These are phyloP conservation scores for Acleris cristana DNA, from an alignment of 2,888 invertebrate genomes.

Conservation along the genomic window DNA sequence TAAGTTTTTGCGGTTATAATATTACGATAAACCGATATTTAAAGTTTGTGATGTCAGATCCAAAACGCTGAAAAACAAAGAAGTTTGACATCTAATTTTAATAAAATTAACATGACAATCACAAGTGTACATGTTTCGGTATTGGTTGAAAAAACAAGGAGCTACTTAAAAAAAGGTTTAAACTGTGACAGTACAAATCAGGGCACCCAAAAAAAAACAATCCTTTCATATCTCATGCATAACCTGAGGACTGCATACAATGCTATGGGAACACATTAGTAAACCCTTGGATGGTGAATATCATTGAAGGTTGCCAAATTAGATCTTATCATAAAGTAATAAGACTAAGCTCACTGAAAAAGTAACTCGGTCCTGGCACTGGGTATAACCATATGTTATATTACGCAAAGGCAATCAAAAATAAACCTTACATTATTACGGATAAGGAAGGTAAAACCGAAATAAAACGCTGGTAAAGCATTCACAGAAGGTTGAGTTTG, in stretches of 20 bases:
- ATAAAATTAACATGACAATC: slow-evolving; percentile 32
- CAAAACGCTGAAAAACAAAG: neutral
- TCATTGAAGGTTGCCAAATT: slow-evolving; percentile 37
- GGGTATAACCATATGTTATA: neutral
- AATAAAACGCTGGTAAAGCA: slow-evolving; percentile 41
- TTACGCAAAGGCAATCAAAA: neutral
- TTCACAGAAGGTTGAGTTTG: slow-evolving; percentile 49
- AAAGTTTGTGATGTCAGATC: no score
- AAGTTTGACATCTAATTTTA: slow-evolving; percentile 15
- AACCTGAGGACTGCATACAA: slow-evolving; percentile 56
- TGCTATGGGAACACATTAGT: slow-evolving; percentile 54
- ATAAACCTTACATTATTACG: neutral
- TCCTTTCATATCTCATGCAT: slow-evolving; percentile 43
- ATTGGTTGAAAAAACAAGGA: slow-evolving; percentile 31
- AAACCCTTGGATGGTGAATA: slow-evolving; percentile 30
- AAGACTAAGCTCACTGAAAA: slow-evolving; percentile 8
- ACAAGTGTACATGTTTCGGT: slow-evolving; percentile 6
- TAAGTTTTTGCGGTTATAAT: no score
- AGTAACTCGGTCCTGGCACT: slow-evolving; percentile 20
- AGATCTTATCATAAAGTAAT: slow-evolving; percentile 22
- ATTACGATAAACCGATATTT: no score
- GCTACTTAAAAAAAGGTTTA: slow-evolving; percentile 47
- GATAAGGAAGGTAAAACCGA: slow-evolving; percentile 16
- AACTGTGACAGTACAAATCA: slow-evolving; percentile 50
- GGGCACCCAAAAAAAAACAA: slow-evolving; percentile 49